phyloP scores from a whole-genome alignment of 2,888 invertebrate genomes.

The Hyalella azteca region DNA sequence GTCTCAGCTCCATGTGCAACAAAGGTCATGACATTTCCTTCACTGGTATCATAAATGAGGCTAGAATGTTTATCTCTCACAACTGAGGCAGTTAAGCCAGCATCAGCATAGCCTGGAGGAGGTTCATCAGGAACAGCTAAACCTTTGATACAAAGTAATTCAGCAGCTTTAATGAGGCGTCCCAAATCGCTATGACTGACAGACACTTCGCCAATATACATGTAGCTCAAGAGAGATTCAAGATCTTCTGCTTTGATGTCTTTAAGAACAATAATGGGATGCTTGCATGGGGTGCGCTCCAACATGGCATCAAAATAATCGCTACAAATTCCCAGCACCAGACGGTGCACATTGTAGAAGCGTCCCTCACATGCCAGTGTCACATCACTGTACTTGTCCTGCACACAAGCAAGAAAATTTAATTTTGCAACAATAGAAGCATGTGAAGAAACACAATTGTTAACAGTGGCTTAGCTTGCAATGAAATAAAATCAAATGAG shows the following conservation, averaged over 20 bases:
- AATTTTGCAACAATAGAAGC: no score
- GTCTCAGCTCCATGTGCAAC: background rate
- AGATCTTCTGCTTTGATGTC: slow-evolving; percentile 56
- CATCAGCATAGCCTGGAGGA: slow-evolving; percentile 40
- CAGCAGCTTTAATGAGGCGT: slow-evolving; percentile 56
- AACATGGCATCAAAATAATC: slow-evolving; percentile 57
- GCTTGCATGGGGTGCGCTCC: slow-evolving; percentile 56
- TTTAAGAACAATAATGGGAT: slow-evolving; percentile 55
- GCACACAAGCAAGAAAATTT: no score
- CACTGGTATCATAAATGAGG: slow-evolving; percentile 32
- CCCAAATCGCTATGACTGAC: slow-evolving; percentile 54
- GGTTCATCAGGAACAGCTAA: slow-evolving; percentile 56
- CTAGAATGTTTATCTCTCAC: background rate
- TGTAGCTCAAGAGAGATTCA: slow-evolving; percentile 55
- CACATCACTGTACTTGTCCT: slow-evolving; percentile 58
- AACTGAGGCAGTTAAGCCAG: slow-evolving; percentile 22
- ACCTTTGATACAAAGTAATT: slow-evolving; percentile 54
- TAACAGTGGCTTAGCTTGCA: no score
- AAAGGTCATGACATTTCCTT: slow-evolving; percentile 33
- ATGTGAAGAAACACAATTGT: no score
- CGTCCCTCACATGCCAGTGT: slow-evolving; percentile 56
- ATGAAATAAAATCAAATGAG: no score
- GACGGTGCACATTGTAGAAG: slow-evolving; percentile 57
- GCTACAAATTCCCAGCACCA: slow-evolving; percentile 56
- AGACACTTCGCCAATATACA: slow-evolving; percentile 55